These are phyloP conservation scores for Coelopa pilipes DNA, from an alignment of 2,888 invertebrate genomes.

Conservation along the genomic window DNA sequence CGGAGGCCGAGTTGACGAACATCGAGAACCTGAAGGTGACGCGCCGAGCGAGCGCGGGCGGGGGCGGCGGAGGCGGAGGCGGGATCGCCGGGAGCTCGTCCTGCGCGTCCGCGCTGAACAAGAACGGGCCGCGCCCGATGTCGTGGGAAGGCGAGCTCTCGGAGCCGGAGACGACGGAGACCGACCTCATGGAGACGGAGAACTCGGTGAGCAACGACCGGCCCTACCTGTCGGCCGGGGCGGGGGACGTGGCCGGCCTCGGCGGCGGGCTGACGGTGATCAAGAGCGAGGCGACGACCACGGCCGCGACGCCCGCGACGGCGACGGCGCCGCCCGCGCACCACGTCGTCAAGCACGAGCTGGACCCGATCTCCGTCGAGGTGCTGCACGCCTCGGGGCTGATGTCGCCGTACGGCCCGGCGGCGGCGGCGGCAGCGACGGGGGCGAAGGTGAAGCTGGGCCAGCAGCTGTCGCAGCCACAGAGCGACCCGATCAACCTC, in stretches of 20 bases:
- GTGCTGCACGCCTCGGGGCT: slow-evolving; percentile 44
- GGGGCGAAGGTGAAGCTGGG: slow-evolving; percentile 56
- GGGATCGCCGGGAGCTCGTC: slow-evolving; percentile 22
- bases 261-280: slow-evolving; percentile 53
- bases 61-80: slow-evolving; percentile 28
- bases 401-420: slow-evolving; percentile 18
- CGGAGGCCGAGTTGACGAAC: slow-evolving; percentile 64
- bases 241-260: slow-evolving; percentile 7
- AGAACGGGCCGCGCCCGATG: slow-evolving; percentile 80
- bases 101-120: slow-evolving; percentile 43
- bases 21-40: slow-evolving; percentile 69
- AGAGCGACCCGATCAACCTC: slow-evolving; percentile 65
- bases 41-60: slow-evolving; percentile 63
- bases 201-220: slow-evolving; percentile 53
- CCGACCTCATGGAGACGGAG: slow-evolving; percentile 69
- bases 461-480: slow-evolving; percentile 45
- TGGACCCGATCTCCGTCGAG: slow-evolving; percentile 59
- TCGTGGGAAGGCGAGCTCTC: slow-evolving; percentile 95
- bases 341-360: slow-evolving; percentile 53
- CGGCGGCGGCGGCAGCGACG: slow-evolving; percentile 19
- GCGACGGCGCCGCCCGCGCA: slow-evolving; percentile 31
- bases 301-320: slow-evolving; percentile 39
- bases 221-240: neutral
- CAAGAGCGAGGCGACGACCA: slow-evolving; percentile 54
- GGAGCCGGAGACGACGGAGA: slow-evolving; percentile 74